Evolutionary conservation across 2,888 invertebrate genomes (phyloP).

Genomic region (Plagiodera versicolora): DNA sequence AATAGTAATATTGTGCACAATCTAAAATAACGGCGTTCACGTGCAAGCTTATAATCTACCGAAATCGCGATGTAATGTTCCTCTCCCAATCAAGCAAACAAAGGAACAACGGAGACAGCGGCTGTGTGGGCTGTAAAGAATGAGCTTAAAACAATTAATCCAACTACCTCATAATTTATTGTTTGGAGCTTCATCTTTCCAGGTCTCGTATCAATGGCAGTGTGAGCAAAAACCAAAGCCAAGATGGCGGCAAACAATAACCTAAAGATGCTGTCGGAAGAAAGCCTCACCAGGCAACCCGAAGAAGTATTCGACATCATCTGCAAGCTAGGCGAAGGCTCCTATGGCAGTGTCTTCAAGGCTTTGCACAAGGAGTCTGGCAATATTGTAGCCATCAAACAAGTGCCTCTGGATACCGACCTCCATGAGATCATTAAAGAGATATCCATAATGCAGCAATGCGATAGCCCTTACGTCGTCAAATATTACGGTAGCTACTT

Average conservation of each 20-base stretch:
- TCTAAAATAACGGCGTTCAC: not conserved
- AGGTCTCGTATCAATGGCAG: slow-evolving; percentile 21
- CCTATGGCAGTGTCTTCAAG: slow-evolving; percentile 97
- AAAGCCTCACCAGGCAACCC: slow-evolving; percentile 94
- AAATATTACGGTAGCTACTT: slow-evolving; percentile 99
- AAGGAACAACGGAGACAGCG: not conserved
- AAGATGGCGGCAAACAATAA: slow-evolving; percentile 49
- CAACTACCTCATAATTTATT: slow-evolving; percentile 29
- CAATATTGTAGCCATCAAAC: slow-evolving; percentile 94
- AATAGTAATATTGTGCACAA: too few species aligned
- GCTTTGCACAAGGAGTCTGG: slow-evolving; percentile 98
- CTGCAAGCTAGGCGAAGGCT: slow-evolving; percentile 97
- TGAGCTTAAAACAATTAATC: slow-evolving; percentile 6
- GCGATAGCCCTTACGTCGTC: slow-evolving; percentile 98
- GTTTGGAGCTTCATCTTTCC: slow-evolving; percentile 36
- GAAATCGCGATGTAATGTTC: not conserved
- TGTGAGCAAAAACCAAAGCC: not conserved
- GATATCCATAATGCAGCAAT: slow-evolving; percentile 99
- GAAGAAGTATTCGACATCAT: slow-evolving; percentile 99
- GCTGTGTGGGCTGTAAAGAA: not conserved
- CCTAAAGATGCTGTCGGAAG: slow-evolving; percentile 93
- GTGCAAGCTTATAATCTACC: not conserved
- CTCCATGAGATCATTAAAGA: slow-evolving; percentile 99
- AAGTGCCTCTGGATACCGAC: slow-evolving; percentile 98
- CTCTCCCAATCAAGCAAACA: not conserved